Evolutionary conservation across 1,140 invertebrate genomes (phyloP), one percentile per base, ranked within the genome.

Genomic region (Patella vulgata): DNA sequence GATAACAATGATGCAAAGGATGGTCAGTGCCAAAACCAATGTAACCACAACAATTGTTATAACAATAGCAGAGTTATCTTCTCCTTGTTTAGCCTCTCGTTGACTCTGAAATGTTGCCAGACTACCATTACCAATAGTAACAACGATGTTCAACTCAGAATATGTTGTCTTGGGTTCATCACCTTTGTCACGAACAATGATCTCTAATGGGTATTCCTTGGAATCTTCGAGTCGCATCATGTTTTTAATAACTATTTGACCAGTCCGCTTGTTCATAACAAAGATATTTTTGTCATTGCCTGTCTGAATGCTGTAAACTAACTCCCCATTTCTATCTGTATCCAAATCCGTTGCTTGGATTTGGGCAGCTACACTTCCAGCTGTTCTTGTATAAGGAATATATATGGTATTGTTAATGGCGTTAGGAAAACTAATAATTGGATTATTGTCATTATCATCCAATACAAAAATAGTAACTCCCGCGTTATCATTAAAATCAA

Each of bases 251-350:
- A 65, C 60, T 5, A 80, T 54, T 40, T 69, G 90, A 0, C 94
- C 95, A 0, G 91, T 94, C 25, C 89, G 85, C 2, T 93, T 88
- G 83, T 96, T 91, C 56, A 97, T 94, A 30, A 90, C 91, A 84
- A 97, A 96, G 79, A 95, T 42, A 88, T 89, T 17, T 89, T 92
- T 58, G 4, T 6, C 33, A 56, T 73, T 93, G 21, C 56, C 48
- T 14, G 63, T 59, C 21, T 53, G 60, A 6, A 77, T 58, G 23
- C 62, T 51, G 36, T 67, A 77, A n/a, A 67, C 60, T 28, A 74
- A 53, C 2, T 63, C 51, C 0, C 71, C 69, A 53, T 74, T 77
- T 0, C 50, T 33, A 23, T 71, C 74, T 25, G 55, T 54, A 59
- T 77, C 74, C 6, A 56, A 33, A 40, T 77, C 74, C 19, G 56